Percentiles rank a stretch among this genome's conserved stretches.
phyloP scores from a whole-genome alignment of 2,797 vertebrate species.

The Siniperca obscura region DNA sequence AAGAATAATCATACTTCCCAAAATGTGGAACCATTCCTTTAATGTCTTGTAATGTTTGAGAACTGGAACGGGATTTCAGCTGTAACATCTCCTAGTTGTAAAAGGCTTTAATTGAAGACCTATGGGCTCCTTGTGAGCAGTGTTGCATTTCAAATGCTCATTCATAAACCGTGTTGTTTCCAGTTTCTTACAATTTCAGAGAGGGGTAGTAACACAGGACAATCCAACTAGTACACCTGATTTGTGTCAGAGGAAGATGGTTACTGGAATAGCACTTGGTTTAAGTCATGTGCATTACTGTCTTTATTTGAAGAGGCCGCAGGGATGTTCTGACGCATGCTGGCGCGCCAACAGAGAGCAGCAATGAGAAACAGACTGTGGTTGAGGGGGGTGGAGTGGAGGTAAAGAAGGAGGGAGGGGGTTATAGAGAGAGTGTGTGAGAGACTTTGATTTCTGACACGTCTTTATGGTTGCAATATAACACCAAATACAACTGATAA shows the following conservation, averaged over 20 bases:
- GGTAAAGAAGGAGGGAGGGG: conserved; percentile 31
- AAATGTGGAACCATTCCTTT: background rate
- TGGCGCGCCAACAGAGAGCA: conserved; percentile 68
- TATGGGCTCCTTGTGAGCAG: conserved; percentile 18
- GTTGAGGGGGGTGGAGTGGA: conserved; percentile 18
- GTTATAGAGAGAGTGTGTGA: conserved; percentile 16
- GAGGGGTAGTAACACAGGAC: conserved; percentile 42
- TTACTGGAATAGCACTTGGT: conserved; percentile 66
- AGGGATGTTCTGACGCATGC: conserved; percentile 68
- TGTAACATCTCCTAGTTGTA: conserved; percentile 24
- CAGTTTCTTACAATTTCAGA: conserved; percentile 47
- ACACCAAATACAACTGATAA: conserved; percentile 42
- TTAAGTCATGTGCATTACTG: conserved; percentile 66
- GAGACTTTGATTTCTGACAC: conserved; percentile 60
- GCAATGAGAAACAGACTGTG: conserved; percentile 68
- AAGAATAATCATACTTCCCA: background rate
- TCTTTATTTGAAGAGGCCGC: conserved; percentile 69
- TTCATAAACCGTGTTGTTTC: conserved; percentile 55
- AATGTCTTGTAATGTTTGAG: background rate
- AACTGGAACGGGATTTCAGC: conserved; percentile 4
- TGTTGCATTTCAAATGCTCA: conserved; percentile 62
- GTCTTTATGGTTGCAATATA: conserved; percentile 53
- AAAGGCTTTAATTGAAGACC: conserved; percentile 22
- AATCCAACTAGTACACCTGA: conserved; percentile 56
- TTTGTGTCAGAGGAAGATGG: conserved; percentile 64